Percentiles rank a stretch among this genome's conserved stretches.
Conservation (phyloP, 2,888 invertebrate genomes). For the Ariolimax columbianus region DNA sequence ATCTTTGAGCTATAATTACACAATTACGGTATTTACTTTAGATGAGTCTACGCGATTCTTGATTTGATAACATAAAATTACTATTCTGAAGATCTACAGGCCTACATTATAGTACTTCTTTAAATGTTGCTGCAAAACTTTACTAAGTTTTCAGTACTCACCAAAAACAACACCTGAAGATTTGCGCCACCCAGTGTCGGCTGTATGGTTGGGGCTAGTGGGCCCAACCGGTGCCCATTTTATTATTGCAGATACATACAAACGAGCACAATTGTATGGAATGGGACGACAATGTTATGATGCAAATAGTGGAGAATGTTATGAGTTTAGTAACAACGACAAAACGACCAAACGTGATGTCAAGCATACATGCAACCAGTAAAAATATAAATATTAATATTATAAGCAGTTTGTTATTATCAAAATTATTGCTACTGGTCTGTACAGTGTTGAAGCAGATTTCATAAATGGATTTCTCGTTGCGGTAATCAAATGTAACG, state of each 20-base stretch:
- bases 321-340: neutral
- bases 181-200: no score
- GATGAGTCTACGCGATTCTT: no score
- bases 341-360: neutral
- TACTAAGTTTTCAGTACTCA: no score
- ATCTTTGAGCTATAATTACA: no score
- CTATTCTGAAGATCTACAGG: no score
- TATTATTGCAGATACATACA: neutral
- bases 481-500: neutral
- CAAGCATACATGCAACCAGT: neutral
- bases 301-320: neutral
- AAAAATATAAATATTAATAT: constrained; percentile 20
- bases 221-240: no score
- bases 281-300: neutral
- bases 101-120: no score
- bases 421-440: constrained; percentile 16
- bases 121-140: no score
- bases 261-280: neutral
- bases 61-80: no score
- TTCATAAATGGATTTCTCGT: neutral
- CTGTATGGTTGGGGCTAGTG: no score
- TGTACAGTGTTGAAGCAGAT: constrained; percentile 8
- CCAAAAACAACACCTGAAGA: no score
- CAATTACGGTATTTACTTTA: no score
- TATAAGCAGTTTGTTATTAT: constrained; percentile 9